A percentile compares a stretch with the other conserved stretches of the same genome.
These are phyloP conservation scores for Clamator glandarius DNA, from an alignment of 2,797 vertebrate genomes.

Conservation along the genomic window DNA sequence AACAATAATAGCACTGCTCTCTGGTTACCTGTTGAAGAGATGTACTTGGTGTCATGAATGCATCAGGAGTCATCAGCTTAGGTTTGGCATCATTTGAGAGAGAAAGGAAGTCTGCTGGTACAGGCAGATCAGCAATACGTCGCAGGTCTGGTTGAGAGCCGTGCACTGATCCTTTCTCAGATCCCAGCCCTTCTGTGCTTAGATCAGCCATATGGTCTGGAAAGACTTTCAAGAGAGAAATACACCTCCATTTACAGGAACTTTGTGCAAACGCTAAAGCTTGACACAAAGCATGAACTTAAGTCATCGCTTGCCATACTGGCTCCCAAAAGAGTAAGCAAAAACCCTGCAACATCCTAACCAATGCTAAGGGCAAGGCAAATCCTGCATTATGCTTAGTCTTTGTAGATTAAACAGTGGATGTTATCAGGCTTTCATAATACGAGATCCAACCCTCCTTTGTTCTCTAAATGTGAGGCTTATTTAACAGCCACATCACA, in stretches of 20 bases:
- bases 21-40: slow-evolving; percentile 84
- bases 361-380: not conserved
- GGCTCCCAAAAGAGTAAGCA: not conserved
- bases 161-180: slow-evolving; percentile 85
- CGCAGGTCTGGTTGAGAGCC: slow-evolving; percentile 90
- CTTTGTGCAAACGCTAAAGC: not conserved
- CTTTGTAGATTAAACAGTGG: not conserved
- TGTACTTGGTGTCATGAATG: slow-evolving; percentile 95
- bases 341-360: not conserved
- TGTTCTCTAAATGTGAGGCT: not conserved
- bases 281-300: not conserved
- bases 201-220: slow-evolving; percentile 88
- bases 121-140: slow-evolving; percentile 87
- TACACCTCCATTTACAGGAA: not conserved
- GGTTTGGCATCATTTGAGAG: slow-evolving; percentile 84
- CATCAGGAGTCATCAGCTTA: slow-evolving; percentile 97
- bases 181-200: slow-evolving; percentile 78
- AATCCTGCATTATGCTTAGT: not conserved
- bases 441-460: not conserved
- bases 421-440: not conserved
- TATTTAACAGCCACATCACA: not conserved
- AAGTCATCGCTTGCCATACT: not conserved
- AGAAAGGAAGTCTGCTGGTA: slow-evolving; percentile 89
- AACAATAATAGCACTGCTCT: not conserved
- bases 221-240: slow-evolving; percentile 76